Base-by-base conservation (phyloP, 2,113 vertebrate species). In the Microtus montanus region DNA sequence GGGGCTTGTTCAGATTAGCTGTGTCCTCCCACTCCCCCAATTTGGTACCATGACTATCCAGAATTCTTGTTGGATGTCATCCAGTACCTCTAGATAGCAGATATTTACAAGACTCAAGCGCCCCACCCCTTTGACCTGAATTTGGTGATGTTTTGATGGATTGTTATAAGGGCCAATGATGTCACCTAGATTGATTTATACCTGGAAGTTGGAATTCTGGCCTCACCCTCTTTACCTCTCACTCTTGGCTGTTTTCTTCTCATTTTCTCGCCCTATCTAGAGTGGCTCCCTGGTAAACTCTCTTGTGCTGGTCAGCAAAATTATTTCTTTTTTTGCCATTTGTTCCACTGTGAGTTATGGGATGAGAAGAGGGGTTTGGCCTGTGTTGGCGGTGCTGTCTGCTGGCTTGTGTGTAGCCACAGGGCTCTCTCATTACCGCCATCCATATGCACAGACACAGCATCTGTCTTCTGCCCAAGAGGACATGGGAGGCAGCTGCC, bases 341-440 rank as follows among this genome's bases (percentile, higher is more conserved):
- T 94, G 94, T 94, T 88, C 66, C 94, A 26, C 90, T 90, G 92
- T 89, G 80, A 10, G 85, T 95, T 83, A 95, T 94, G 95, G 90
- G 93, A 58, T 1, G 1, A 71, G 90, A 63, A 92, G 95, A 82
- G 58, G 82, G 58, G 54, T 54, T 64, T 92, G 95, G 95, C 92
- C n/a, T 1, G 78, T 79, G 38, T 87, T 12, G 66, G 61, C 35
- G 38, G 0, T 3, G n/a, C 41, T 3, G 88, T 88, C 91, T 15
- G 93, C 78, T 78, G 85, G 92, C 90, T 92, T 44, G 74, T 58
- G 28, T 1, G 86, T 26, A 80, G 92, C 95, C 90, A 22, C n/a
- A n/a, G 94, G 94, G 92, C 85, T 88, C 70, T 94, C 85, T 90
- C 80, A 64, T 96, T 64, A 83, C 88, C 54, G 24, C 77, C 26